Evolutionary conservation across 2,888 invertebrate species (phyloP).

Genomic region (Dioctria rufipes): DNA sequence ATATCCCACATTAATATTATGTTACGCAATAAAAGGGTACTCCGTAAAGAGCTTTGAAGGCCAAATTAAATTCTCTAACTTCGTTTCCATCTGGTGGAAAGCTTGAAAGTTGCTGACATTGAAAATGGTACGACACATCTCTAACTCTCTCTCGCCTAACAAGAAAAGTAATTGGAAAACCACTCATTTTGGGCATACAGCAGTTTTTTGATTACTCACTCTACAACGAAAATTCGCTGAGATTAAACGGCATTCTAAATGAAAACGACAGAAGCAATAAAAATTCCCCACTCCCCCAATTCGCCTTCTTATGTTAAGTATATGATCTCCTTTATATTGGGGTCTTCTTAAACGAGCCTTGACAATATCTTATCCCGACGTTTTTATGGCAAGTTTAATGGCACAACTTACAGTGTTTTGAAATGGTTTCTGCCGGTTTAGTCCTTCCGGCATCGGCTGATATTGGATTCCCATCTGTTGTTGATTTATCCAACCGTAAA

Average conservation of each 20-base stretch:
- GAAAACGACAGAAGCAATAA: constrained; percentile 50
- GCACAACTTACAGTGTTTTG: constrained; percentile 45
- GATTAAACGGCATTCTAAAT: constrained; percentile 46
- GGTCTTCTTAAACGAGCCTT: constrained; percentile 44
- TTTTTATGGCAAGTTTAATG: constrained; percentile 50
- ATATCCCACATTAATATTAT: background rate
- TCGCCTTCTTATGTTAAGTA: constrained; percentile 36
- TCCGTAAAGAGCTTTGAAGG: background rate
- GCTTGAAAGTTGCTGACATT: constrained; percentile 39
- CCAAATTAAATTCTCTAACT: background rate
- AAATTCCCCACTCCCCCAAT: background rate
- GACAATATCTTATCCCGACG: constrained; percentile 51
- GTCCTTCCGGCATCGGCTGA: background rate
- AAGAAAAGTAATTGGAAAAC: constrained; percentile 43
- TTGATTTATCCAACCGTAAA: constrained; percentile 48
- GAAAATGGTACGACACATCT: constrained; percentile 27
- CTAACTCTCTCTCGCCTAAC: constrained; percentile 14
- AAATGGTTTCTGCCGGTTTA: constrained; percentile 22
- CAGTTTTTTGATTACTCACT: constrained; percentile 47
- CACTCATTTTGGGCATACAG: constrained; percentile 45
- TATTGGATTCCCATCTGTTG: constrained; percentile 49
- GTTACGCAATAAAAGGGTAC: background rate
- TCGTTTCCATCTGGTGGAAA: background rate
- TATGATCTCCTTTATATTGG: constrained; percentile 50
- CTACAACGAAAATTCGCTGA: constrained; percentile 11